Percentiles rank a stretch among this genome's conserved stretches.
phyloP scores from a whole-genome alignment of 1,140 invertebrate genomes.

The Lasaia peninsularis region DNA sequence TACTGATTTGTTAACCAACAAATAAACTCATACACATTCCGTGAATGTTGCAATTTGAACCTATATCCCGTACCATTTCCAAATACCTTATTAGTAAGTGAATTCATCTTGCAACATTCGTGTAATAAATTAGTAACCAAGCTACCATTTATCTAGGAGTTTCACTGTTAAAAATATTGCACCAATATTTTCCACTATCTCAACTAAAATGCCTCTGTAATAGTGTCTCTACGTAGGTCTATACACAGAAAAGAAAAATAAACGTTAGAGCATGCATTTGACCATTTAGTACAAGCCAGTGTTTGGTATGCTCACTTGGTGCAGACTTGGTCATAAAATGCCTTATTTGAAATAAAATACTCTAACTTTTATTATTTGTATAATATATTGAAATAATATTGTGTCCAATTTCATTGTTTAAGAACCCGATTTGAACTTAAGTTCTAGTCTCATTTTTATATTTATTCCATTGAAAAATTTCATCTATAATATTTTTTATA shows the following conservation, averaged over 20 bases:
- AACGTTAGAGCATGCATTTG: too few species aligned
- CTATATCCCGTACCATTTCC: constrained; percentile 27
- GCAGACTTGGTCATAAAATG: too few species aligned
- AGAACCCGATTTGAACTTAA: too few species aligned
- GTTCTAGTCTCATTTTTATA: too few species aligned
- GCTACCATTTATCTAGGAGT: constrained; percentile 38
- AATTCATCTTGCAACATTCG: constrained; percentile 58
- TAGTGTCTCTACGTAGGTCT: constrained; percentile 31
- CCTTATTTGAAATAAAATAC: too few species aligned
- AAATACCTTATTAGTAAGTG: constrained; percentile 21
- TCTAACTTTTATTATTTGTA: too few species aligned
- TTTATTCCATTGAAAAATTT: too few species aligned
- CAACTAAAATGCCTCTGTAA: constrained; percentile 18
- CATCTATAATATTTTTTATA: too few species aligned
- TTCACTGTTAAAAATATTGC: constrained; percentile 50
- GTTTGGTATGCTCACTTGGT: too few species aligned
- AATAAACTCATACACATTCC: constrained; percentile 58
- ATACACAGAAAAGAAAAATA: not conserved
- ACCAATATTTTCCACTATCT: constrained; percentile 31
- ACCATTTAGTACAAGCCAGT: too few species aligned
- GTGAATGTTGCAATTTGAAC: constrained; percentile 50
- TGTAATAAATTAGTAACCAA: constrained; percentile 38
- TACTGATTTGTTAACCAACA: constrained; percentile 72
- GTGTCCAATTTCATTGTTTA: too few species aligned
- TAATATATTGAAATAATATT: too few species aligned